These are phyloP conservation scores for Amyelois transitella DNA, from an alignment of 1,140 invertebrate genomes.

Conservation along the genomic window DNA sequence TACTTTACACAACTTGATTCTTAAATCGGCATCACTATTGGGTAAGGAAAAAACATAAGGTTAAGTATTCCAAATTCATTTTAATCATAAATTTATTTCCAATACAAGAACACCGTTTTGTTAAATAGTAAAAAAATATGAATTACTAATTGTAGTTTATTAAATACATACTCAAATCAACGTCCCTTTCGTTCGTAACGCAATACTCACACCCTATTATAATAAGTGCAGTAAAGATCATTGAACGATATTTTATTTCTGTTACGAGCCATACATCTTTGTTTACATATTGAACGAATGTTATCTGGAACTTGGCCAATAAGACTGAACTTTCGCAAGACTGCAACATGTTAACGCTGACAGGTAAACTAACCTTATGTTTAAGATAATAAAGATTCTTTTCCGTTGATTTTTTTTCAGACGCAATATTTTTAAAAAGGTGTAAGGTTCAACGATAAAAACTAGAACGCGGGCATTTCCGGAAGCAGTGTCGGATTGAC, in stretches of 20 bases:
- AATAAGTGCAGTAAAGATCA: conserved; percentile 12
- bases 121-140: too few relatives aligned
- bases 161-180: too few relatives aligned
- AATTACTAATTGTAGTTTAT: too few relatives aligned
- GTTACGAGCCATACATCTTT: conserved; percentile 21
- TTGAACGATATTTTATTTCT: conserved; percentile 27
- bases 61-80: too few relatives aligned
- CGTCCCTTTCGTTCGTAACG: too few relatives aligned
- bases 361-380: neutral
- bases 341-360: conserved; percentile 6
- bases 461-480: neutral
- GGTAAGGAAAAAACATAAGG: too few relatives aligned
- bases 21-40: too few relatives aligned
- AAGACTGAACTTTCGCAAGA: conserved; percentile 16
- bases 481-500: neutral
- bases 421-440: neutral
- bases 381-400: neutral
- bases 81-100: too few relatives aligned
- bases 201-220: too few relatives aligned
- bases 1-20: too few relatives aligned
- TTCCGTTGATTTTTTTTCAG: neutral
- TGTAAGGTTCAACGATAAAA: neutral
- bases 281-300: conserved; percentile 21
- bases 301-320: conserved; percentile 15
- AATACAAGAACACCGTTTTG: too few relatives aligned